Percentiles rank a stretch among this genome's conserved stretches.
phyloP scores from a whole-genome alignment of 2,113 vertebrate genomes.

The Ascaphus truei region DNA sequence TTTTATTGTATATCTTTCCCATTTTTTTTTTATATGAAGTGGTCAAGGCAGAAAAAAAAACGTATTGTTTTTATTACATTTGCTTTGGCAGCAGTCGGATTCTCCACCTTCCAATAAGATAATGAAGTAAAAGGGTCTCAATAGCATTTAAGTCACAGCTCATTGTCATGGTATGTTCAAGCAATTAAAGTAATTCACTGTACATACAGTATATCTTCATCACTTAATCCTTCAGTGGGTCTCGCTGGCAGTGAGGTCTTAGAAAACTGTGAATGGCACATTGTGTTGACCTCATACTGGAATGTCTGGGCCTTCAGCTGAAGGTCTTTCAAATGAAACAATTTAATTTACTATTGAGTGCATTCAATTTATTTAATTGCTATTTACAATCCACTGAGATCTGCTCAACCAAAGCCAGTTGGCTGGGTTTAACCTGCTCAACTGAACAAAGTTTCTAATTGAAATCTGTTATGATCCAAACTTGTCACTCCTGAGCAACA shows the following conservation, averaged over 20 bases:
- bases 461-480: neutral
- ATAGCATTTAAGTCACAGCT: neutral
- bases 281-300: slow-evolving; percentile 13
- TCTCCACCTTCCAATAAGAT: neutral
- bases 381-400: neutral
- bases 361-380: slow-evolving; percentile 31
- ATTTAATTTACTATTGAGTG: slow-evolving; percentile 9
- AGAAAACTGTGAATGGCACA: slow-evolving; percentile 12
- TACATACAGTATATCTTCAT: neutral
- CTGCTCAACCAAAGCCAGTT: slow-evolving; percentile 20
- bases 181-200: neutral
- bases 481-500: slow-evolving; percentile 10
- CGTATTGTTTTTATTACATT: too few relatives aligned
- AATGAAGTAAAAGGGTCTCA: neutral
- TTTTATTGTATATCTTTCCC: too few relatives aligned
- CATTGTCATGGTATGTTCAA: neutral
- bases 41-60: too few relatives aligned
- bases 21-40: too few relatives aligned
- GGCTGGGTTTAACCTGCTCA: neutral
- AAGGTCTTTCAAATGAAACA: slow-evolving; percentile 8
- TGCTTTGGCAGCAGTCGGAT: neutral
- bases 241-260: slow-evolving; percentile 1
- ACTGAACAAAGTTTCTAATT: neutral
- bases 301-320: neutral
- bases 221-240: slow-evolving; percentile 14